A percentile compares a stretch with the other conserved stretches of the same genome.
phyloP scores from a whole-genome alignment of 53 echinoderm and acorn worm species.

The Astropecten irregularis region DNA sequence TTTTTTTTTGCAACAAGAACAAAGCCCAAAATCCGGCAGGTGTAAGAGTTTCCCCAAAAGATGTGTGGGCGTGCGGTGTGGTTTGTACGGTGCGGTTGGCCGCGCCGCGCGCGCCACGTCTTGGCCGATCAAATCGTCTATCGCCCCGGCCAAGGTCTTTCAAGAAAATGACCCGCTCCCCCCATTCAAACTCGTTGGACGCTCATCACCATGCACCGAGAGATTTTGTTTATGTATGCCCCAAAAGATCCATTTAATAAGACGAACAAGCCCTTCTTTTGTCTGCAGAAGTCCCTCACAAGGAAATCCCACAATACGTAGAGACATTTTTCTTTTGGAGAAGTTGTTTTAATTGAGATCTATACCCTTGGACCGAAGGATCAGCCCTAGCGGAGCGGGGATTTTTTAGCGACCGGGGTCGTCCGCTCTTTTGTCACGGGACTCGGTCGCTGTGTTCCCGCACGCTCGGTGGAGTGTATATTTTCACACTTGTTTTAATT shows the following conservation, averaged over 20 bases:
- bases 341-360: not conserved
- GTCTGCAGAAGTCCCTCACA: not conserved
- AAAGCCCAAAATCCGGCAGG: no score
- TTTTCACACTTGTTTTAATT: conserved; percentile 41
- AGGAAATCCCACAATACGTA: no score
- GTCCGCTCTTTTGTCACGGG: conserved; percentile 20
- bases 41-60: not conserved
- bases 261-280: not conserved
- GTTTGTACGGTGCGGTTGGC: not conserved
- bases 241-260: conserved; percentile 13
- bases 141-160: conserved; percentile 45
- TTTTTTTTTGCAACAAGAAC: no score
- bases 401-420: not conserved
- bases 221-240: conserved; percentile 12
- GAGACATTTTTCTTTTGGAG: no score
- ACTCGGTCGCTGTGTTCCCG: not conserved
- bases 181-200: not conserved
- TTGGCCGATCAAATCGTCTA: conserved; percentile 35
- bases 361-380: conserved; percentile 23
- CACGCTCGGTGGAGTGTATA: not conserved
- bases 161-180: not conserved
- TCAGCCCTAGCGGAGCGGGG: not conserved
- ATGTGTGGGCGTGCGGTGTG: not conserved
- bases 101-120: not conserved
- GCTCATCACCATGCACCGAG: not conserved